Base-by-base conservation (phyloP, 2,113 vertebrate genomes). In the Dicerorhinus sumatrensis region DNA sequence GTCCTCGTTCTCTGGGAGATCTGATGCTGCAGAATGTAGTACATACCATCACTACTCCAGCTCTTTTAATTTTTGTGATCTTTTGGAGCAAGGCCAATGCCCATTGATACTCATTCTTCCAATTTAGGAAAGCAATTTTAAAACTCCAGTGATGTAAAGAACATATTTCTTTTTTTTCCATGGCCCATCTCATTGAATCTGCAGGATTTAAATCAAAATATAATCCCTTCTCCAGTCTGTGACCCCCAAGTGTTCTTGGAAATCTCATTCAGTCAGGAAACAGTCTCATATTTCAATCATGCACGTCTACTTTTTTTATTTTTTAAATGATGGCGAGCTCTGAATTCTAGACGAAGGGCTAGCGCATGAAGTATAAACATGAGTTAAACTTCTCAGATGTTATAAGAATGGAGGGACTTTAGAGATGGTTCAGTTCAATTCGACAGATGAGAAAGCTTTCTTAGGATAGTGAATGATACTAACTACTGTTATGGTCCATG, bases 151-250 rank as follows among this genome's bases (percentile, higher is more conserved):
- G 17, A 86, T 36, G 94, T 70, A 75, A 92, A 97, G 46, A 21
- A 75, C 33, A n/a, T 81, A 29, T 60, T 86, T 70, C 18, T 11
- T n/a, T 39, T 42, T 23, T 90, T 58, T 12, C 33, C 20, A 27
- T 81, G 12, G 10, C 25, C 6, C 25, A 75, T 18, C 20, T 94
- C 75, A 72, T 70, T 93, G 54, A 83, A 62, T 94, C 89, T 90
- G 56, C 95, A 83, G 54, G 36, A 92, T 95, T 94, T 18, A 82
- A 95, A 87, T 84, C 11, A 95, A 97, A 79, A 58, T 65, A 67
- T 58, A 85, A 21, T 79, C 80, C 87, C 36, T 54, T 89, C 56
- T 83, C 23, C 33, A 42, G 42, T 63, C 39, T 92, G 11, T 83
- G n/a, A 87, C 13, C 8, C 63, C 29, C 46, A 54, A 51, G 12